Evolutionary conservation across 1,140 invertebrate species (phyloP).

Genomic region (Drosophila orena): DNA sequence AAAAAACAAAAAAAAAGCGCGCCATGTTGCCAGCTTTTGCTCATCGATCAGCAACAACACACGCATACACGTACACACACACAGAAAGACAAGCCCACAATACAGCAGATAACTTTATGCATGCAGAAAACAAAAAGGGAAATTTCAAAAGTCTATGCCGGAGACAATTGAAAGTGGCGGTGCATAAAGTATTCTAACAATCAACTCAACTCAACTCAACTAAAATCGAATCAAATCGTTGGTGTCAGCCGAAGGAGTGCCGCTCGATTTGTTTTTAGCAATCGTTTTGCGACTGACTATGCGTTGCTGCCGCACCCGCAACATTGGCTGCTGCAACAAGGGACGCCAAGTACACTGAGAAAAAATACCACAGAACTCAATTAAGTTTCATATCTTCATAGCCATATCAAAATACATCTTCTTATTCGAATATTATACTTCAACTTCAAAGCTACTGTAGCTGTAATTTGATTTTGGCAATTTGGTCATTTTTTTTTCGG

Average conservation of each 20-base stretch:
- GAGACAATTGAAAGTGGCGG: conserved; percentile 72
- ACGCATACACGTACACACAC: conserved; percentile 2
- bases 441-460: no score
- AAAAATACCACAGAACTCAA: not conserved
- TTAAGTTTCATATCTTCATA: no score
- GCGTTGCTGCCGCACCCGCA: conserved; percentile 60
- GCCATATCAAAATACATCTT: not conserved
- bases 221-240: not conserved
- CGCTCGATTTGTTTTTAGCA: conserved; percentile 43
- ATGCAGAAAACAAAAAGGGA: conserved; percentile 58
- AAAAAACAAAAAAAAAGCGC: conserved; percentile 36
- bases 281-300: conserved; percentile 31
- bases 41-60: conserved; percentile 66
- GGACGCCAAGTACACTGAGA: not conserved
- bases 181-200: conserved; percentile 68
- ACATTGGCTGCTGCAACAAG: conserved; percentile 17
- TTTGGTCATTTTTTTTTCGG: not conserved
- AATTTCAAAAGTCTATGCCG: conserved; percentile 53
- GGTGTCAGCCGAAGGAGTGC: conserved; percentile 52
- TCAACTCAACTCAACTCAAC: conserved; percentile 14
- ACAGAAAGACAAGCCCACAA: conserved; percentile 18
- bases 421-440: not conserved
- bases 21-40: conserved; percentile 55
- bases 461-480: no score
- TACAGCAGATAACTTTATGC: conserved; percentile 25